Evolutionary conservation across 1,140 invertebrate species (phyloP), one percentile per base, ranked within the genome.

Genomic region (Leptinotarsa lineolata): DNA sequence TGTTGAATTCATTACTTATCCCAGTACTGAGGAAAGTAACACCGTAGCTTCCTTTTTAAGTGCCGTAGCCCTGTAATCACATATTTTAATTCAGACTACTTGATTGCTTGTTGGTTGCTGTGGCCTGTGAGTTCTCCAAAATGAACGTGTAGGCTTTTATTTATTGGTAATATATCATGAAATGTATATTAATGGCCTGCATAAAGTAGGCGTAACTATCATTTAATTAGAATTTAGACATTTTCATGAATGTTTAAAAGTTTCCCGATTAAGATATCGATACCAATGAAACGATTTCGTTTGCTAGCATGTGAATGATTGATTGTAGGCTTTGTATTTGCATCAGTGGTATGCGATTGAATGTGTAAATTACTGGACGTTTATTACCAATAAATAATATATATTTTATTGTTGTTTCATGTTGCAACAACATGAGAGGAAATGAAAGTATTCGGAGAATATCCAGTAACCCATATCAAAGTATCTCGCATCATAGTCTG

Each of bases 181-280:
- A 58, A 68, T 20, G 48, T 45, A 58, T 68, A 68, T 68, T 68
- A 68, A 68, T 68, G 44, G 48, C 67, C 46, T 54, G 67, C 46
- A 68, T 54, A 68, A 68, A 54, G 67, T 22, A 68, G 22, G 67
- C 67, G 67, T 30, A 39, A 68, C 46, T 45, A 58, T 68, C 67
- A 18, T 68, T 68, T 68, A 68, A 68, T 68, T 68, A 45, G 30
- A 68, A 68, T 45, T 68, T 68, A 20, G 67, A 68, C 67, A 68
- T 68, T 68, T 68, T 68, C 67, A 68, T 54, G 67, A 68, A 30
- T 68, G 44, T 45, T 54, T 68, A 48, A 68, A 68, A 68, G 8
- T 68, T 54, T 48, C 21, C 44, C 45, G 67, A 68, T 68, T 68
- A 68, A 68, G 67, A 68, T 68, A 68, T 68, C 44, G n/a, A 24